phyloP scores from a whole-genome alignment of 2,113 vertebrate genomes.

The Callospermophilus lateralis region DNA sequence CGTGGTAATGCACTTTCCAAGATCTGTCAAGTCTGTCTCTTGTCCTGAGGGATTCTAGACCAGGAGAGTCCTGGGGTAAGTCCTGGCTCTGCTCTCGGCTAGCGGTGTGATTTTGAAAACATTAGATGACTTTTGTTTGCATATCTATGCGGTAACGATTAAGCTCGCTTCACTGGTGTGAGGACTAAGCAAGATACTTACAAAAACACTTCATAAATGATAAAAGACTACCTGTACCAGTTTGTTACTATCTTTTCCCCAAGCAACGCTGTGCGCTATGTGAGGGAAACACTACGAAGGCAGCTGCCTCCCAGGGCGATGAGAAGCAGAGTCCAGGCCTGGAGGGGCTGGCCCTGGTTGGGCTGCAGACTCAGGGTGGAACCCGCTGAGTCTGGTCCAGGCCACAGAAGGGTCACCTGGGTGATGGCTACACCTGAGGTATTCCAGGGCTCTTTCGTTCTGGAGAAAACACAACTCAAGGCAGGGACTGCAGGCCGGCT shows the following conservation, averaged over 20 bases:
- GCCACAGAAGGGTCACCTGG: background rate
- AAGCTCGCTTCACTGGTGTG: background rate
- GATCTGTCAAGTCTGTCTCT: background rate
- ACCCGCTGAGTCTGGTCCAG: rapidly evolving
- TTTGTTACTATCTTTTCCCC: background rate
- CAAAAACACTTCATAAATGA: background rate
- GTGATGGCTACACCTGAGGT: rapidly evolving
- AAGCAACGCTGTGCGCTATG: background rate
- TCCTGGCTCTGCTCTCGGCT: background rate
- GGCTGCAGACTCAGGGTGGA: background rate
- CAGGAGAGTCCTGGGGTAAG: background rate
- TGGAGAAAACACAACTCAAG: background rate
- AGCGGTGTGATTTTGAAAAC: background rate
- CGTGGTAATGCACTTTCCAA: rapidly evolving
- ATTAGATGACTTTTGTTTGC: background rate
- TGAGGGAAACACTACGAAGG: background rate
- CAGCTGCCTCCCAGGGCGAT: background rate
- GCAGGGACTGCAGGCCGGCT: background rate
- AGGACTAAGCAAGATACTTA: too few species aligned
- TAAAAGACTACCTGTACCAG: background rate
- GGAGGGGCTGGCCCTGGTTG: rapidly evolving
- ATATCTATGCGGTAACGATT: background rate
- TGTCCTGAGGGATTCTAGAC: background rate
- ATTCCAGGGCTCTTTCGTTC: background rate
- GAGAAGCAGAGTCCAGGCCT: rapidly evolving